Conservation (phyloP, 2,113 vertebrate species). For the Mormyrus lacerda region DNA sequence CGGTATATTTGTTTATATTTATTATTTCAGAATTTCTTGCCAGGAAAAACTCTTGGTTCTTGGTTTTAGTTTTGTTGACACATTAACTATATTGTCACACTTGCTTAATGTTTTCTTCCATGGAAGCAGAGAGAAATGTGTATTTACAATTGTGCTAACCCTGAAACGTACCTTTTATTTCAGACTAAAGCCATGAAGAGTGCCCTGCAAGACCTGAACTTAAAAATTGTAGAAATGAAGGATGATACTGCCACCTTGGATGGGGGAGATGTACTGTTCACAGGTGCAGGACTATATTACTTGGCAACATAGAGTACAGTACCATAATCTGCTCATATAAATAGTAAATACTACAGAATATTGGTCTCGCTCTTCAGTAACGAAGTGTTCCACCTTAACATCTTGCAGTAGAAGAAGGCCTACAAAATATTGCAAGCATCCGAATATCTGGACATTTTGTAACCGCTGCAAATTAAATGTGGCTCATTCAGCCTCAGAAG, state of each 20-base stretch:
- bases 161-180: constrained; percentile 33
- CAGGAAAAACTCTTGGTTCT: not conserved
- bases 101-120: not conserved
- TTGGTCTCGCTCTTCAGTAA: not conserved
- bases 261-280: constrained; percentile 94
- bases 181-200: constrained; percentile 78
- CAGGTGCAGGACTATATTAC: constrained; percentile 61
- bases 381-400: not conserved
- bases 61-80: not conserved
- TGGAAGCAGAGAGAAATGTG: not conserved
- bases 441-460: constrained; percentile 39
- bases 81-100: not conserved
- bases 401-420: not conserved
- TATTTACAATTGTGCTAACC: not conserved
- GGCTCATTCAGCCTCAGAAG: constrained; percentile 37
- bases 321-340: not conserved
- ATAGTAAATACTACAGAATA: not conserved
- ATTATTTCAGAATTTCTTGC: not conserved
- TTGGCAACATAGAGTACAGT: not conserved
- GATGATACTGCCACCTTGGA: constrained; percentile 88
- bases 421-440: constrained; percentile 24
- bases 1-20: not conserved
- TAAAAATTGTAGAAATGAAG: constrained; percentile 89
- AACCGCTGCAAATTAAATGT: constrained; percentile 37
- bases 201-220: constrained; percentile 71